Evolutionary conservation across 1,140 invertebrate species (phyloP), one percentile per base, ranked within the genome.

Genomic region (Leptestheria dahalacensis): DNA sequence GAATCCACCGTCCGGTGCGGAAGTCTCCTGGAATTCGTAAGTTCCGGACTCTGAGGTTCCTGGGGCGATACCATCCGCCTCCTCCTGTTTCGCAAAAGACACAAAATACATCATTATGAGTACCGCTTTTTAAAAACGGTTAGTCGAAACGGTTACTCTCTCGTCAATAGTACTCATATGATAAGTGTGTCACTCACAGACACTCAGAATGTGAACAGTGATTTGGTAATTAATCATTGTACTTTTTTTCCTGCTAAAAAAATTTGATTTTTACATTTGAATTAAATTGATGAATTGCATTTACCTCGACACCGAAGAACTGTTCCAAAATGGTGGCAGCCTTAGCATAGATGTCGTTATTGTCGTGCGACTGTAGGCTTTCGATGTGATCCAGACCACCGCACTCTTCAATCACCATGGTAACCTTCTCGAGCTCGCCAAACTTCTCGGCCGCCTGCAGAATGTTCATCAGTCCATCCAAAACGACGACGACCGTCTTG

Each of bases 261-360:
- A 11, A 52, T 21, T n/a, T n/a, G 24, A 18, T 23, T 12, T 18
- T 21, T 48, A 20, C 15, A 41, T 15, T 20, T 3, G 20, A 11
- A 20, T 3, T 24, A 2, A 59, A 18, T 15, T 1, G 49, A 3
- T 1, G 6, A 21, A 24, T 2, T 18, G 18, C 2, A 50, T 23
- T 60, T 61, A 66, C 73, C 60, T 75, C 79, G 18, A 75, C 78
- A 54, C 76, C 75, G 68, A 94, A 96, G 72, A 81, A 96, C 0
- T 75, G 79, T 66, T 95, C 91, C 61, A 96, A 82, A 56, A 96
- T 83, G 57, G 77, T 73, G 57, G 82, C 79, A 6, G 84, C 81
- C 70, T 91, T 84, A 67, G 85, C 82, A 73, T 95, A 96, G 50
- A 97, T 81, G 67, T 85, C 75, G 65, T 81, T 78, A 72, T 86